Conservation (phyloP, 1,140 invertebrate species). For the Berghia stephanieae region DNA sequence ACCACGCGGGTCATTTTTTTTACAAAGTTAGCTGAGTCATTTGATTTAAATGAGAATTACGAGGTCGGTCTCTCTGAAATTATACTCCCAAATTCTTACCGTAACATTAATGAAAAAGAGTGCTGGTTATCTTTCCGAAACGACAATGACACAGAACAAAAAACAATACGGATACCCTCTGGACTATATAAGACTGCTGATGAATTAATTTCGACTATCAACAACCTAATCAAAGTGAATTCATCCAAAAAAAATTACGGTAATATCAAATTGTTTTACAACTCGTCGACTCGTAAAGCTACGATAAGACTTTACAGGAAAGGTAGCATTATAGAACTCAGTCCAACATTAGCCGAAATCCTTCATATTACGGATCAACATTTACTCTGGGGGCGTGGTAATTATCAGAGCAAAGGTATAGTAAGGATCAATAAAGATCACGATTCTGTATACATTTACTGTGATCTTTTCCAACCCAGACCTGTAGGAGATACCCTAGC, state of each 20-base stretch:
- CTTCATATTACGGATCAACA: not conserved
- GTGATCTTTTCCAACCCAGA: too few species aligned
- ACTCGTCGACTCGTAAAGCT: not conserved
- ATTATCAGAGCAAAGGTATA: not conserved
- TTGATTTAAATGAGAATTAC: not conserved
- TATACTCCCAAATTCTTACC: not conserved
- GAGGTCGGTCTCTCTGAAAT: slow-evolving; percentile 14
- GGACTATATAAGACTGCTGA: not conserved
- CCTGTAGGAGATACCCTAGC: slow-evolving; percentile 2
- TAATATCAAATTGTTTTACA: not conserved
- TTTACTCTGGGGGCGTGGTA: not conserved
- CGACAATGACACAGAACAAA: not conserved
- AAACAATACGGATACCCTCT: too few species aligned
- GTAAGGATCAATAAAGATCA: not conserved
- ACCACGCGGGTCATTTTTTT: slow-evolving; percentile 10
- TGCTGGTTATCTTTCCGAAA: not conserved
- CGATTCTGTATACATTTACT: not conserved
- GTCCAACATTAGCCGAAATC: not conserved
- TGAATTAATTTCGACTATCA: not conserved
- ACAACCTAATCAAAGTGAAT: not conserved
- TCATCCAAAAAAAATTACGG: not conserved
- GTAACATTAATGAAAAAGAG: not conserved
- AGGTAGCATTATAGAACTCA: not conserved
- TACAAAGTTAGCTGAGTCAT: not conserved
- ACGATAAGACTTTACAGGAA: not conserved